Conservation (phyloP, 2,888 invertebrate genomes). For the Hydraecia micacea region DNA sequence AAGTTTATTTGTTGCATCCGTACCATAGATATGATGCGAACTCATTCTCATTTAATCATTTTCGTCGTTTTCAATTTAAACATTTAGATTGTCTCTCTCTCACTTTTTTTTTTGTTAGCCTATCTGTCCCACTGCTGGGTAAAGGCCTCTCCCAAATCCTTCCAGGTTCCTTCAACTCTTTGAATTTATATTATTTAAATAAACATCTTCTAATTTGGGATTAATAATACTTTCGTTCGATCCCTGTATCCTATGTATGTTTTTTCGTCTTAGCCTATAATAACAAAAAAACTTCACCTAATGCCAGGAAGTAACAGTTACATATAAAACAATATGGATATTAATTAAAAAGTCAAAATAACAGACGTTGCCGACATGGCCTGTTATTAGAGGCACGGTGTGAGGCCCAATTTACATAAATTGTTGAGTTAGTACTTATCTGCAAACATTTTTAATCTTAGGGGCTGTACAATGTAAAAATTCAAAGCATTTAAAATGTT, state of each 20-base stretch:
- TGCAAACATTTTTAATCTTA: slow-evolving; percentile 28
- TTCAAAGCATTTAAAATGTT: slow-evolving; percentile 8
- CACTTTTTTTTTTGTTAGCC: too few relatives aligned
- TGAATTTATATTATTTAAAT: neutral
- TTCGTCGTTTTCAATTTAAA: too few relatives aligned
- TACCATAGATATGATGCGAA: too few relatives aligned
- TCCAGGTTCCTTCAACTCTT: neutral
- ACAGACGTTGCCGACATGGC: slow-evolving; percentile 34
- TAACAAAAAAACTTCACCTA: slow-evolving; percentile 8
- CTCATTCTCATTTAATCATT: too few relatives aligned
- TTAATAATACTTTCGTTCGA: neutral
- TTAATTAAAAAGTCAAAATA: slow-evolving; percentile 60
- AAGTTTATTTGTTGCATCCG: too few relatives aligned
- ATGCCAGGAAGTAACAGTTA: slow-evolving; percentile 49
- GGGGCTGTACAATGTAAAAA: neutral
- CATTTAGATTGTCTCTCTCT: too few relatives aligned
- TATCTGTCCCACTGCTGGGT: too few relatives aligned
- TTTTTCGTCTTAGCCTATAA: neutral
- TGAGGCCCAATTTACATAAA: slow-evolving; percentile 58
- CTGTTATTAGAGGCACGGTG: slow-evolving; percentile 50
- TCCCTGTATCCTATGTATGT: too few relatives aligned
- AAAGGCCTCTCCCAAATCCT: too few relatives aligned
- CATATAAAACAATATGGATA: slow-evolving; percentile 52
- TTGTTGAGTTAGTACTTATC: slow-evolving; percentile 41
- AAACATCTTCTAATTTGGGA: neutral